These are phyloP conservation scores for Keiferia lycopersicella DNA, from an alignment of 2,888 invertebrate species.

Conservation along the genomic window DNA sequence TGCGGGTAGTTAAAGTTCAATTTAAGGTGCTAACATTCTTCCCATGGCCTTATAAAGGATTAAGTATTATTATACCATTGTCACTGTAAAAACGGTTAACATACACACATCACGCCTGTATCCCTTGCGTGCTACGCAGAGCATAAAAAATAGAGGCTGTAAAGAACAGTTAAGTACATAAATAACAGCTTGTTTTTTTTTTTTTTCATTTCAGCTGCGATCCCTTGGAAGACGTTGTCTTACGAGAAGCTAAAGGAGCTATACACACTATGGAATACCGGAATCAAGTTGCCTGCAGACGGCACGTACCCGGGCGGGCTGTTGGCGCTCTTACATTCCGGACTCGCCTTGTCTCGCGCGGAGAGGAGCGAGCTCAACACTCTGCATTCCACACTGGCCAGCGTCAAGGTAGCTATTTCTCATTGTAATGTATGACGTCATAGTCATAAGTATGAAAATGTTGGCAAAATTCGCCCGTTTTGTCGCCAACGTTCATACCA, in stretches of 20 bases:
- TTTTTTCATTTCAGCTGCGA: constrained; percentile 48
- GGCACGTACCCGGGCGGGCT: constrained; percentile 70
- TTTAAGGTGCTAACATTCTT: too few species aligned
- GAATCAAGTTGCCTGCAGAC: constrained; percentile 57
- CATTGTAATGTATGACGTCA: constrained; percentile 1
- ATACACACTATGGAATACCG: constrained; percentile 61
- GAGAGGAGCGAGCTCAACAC: constrained; percentile 53
- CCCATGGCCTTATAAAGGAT: too few species aligned
- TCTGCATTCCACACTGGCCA: constrained; percentile 54
- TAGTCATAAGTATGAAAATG: not conserved
- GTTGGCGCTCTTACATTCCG: constrained; percentile 58
- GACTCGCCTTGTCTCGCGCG: constrained; percentile 52
- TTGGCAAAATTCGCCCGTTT: not conserved
- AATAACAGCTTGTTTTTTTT: not conserved
- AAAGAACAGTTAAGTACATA: too few species aligned
- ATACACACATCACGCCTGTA: too few species aligned
- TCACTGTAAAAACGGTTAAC: too few species aligned
- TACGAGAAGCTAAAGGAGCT: constrained; percentile 64
- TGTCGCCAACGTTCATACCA: too few species aligned
- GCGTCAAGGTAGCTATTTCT: constrained; percentile 53
- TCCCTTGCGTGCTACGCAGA: too few species aligned
- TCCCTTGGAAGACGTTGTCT: constrained; percentile 64
- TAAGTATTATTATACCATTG: too few species aligned
- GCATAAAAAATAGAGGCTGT: too few species aligned
- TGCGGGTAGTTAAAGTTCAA: too few species aligned